Evolutionary conservation across 2,888 invertebrate genomes (phyloP).

Genomic region (Colostygia pectinataria): DNA sequence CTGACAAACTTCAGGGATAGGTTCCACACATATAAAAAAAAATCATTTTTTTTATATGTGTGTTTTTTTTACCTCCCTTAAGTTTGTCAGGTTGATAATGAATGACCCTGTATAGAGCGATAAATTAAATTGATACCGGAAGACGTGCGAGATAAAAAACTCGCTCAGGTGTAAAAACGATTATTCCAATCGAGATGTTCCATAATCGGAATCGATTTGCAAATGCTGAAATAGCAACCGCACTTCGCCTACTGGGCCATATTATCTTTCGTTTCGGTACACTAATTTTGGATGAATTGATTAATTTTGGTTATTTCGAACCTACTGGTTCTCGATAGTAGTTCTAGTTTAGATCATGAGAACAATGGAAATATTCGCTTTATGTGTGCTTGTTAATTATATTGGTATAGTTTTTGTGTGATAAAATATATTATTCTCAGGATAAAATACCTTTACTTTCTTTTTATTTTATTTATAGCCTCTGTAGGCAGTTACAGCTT

Average conservation of each 20-base stretch:
- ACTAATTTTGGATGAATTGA: slow-evolving; percentile 13
- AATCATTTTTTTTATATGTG: too few relatives aligned
- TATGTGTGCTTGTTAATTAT: too few relatives aligned
- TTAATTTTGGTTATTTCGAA: slow-evolving; percentile 2
- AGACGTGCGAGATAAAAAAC: slow-evolving; percentile 6
- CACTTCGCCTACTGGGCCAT: slow-evolving; percentile 2
- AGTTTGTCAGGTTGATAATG: too few relatives aligned
- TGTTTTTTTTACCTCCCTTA: too few relatives aligned
- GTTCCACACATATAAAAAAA: too few relatives aligned
- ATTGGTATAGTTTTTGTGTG: too few relatives aligned
- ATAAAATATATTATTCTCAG: too few relatives aligned
- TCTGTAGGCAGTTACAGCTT: too few relatives aligned
- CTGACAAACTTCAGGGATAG: too few relatives aligned
- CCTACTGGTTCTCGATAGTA: neutral
- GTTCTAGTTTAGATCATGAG: too few relatives aligned
- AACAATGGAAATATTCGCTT: too few relatives aligned
- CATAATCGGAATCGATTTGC: slow-evolving; percentile 12
- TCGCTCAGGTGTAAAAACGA: slow-evolving; percentile 5
- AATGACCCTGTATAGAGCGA: neutral
- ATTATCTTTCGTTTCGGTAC: slow-evolving; percentile 18
- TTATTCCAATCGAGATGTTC: slow-evolving; percentile 11
- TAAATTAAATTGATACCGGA: slow-evolving; percentile 2
- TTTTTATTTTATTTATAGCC: neutral
- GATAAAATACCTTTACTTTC: too few relatives aligned
- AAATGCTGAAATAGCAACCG: neutral